A percentile compares a stretch with the other conserved stretches of the same genome.
Conservation (phyloP, 2,797 vertebrate genomes). For the Syngnathus rostellatus region DNA sequence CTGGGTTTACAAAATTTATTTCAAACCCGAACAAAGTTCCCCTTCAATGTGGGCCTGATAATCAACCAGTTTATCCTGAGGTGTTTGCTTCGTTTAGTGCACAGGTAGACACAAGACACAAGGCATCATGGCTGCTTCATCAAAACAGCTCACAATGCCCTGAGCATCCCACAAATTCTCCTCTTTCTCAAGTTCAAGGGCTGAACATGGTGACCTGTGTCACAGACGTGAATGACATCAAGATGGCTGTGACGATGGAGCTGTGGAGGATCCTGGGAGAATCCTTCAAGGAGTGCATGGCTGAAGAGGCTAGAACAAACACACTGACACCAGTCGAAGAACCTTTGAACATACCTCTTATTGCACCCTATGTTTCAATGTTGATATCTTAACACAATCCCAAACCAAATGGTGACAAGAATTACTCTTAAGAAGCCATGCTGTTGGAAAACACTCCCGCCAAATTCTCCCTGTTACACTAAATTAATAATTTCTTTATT, state of each 20-base stretch:
- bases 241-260: not conserved
- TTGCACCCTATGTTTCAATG: not conserved
- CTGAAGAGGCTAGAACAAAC: not conserved
- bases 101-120: no score
- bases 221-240: not conserved
- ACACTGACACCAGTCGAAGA: no score
- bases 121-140: not conserved
- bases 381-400: not conserved
- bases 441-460: not conserved
- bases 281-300: not conserved
- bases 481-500: conserved; percentile 10
- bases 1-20: no score
- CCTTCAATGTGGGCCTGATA: no score
- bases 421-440: conserved; percentile 5
- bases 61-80: no score
- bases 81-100: no score
- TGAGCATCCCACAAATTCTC: not conserved
- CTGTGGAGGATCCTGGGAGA: not conserved
- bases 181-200: no score
- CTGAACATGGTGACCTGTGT: not conserved
- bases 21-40: no score
- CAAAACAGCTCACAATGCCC: not conserved
- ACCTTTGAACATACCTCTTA: not conserved
- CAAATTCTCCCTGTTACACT: not conserved
- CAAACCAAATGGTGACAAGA: not conserved